Percentiles rank a stretch among this genome's conserved stretches.
Evolutionary conservation across 2,113 vertebrate genomes (phyloP).

Genomic region (Tragelaphus imberbis): DNA sequence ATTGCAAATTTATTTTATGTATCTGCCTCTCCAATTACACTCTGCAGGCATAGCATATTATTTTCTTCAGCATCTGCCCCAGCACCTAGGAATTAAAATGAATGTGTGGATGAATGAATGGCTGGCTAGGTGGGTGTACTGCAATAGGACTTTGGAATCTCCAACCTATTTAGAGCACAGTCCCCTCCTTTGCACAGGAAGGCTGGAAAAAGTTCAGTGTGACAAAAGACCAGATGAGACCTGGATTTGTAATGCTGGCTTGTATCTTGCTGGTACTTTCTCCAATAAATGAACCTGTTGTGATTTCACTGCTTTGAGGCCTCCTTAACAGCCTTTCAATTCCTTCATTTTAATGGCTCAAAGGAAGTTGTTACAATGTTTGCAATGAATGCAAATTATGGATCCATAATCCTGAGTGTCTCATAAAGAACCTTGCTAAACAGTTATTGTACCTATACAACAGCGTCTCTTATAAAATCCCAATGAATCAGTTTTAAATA

Average conservation of each 20-base stretch:
- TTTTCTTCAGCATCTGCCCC: constrained; percentile 23
- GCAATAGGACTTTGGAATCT: background rate
- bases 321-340: constrained; percentile 59
- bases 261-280: constrained; percentile 30
- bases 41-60: background rate
- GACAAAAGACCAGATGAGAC: constrained; percentile 4
- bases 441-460: constrained; percentile 58
- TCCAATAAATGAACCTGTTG: constrained; percentile 57
- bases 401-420: constrained; percentile 64
- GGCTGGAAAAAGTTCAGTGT: constrained; percentile 29
- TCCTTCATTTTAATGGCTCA: constrained; percentile 56
- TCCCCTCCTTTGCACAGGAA: background rate
- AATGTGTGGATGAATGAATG: background rate
- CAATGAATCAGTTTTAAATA: constrained; percentile 57
- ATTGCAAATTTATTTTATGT: constrained; percentile 47
- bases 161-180: background rate
- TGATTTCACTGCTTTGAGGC: constrained; percentile 41
- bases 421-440: constrained; percentile 63
- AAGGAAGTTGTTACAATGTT: constrained; percentile 65
- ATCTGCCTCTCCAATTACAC: constrained; percentile 14
- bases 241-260: constrained; percentile 12
- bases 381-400: constrained; percentile 65
- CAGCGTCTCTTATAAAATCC: constrained; percentile 52
- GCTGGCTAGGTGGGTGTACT: background rate
- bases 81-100: constrained; percentile 1